These are phyloP conservation scores for Rhinatrema bivittatum DNA, from an alignment of 2,797 vertebrate genomes.

Conservation along the genomic window DNA sequence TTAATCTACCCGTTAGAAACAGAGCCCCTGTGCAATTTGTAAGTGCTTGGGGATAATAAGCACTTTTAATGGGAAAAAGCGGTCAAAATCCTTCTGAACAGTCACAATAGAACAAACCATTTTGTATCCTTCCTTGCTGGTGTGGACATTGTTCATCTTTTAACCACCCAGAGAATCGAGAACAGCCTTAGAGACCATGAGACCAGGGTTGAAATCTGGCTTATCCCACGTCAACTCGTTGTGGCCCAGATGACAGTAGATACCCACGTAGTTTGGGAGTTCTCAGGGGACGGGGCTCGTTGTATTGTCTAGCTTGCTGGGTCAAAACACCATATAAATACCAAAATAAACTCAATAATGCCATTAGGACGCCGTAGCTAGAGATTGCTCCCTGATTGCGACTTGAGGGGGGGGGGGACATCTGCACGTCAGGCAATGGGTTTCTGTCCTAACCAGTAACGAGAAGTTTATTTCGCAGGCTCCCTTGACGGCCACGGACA, in stretches of 20 bases:
- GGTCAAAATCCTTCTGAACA: too few relatives aligned
- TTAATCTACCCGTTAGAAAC: too few relatives aligned
- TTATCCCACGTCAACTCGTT: not conserved
- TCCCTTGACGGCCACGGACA: constrained; percentile 85
- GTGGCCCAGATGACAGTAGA: not conserved
- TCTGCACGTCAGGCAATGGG: not conserved
- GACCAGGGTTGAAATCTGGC: not conserved
- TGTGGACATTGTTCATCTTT: too few relatives aligned
- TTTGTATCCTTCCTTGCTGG: too few relatives aligned
- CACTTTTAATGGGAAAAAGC: too few relatives aligned
- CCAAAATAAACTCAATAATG: not conserved
- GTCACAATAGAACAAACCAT: too few relatives aligned
- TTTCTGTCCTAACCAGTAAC: not conserved
- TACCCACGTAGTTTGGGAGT: too few relatives aligned
- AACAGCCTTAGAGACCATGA: not conserved
- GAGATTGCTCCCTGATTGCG: fast-evolving
- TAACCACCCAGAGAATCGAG: too few relatives aligned
- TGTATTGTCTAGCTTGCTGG: not conserved
- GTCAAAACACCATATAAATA: not conserved
- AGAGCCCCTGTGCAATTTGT: too few relatives aligned
- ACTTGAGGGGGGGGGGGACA: fast-evolving
- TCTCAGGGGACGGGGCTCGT: not conserved
- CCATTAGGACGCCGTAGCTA: fast-evolving
- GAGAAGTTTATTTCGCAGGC: constrained; percentile 56
- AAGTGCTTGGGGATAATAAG: too few relatives aligned